Conservation (phyloP, 2,888 invertebrate genomes). For the Odontothrips loti region DNA sequence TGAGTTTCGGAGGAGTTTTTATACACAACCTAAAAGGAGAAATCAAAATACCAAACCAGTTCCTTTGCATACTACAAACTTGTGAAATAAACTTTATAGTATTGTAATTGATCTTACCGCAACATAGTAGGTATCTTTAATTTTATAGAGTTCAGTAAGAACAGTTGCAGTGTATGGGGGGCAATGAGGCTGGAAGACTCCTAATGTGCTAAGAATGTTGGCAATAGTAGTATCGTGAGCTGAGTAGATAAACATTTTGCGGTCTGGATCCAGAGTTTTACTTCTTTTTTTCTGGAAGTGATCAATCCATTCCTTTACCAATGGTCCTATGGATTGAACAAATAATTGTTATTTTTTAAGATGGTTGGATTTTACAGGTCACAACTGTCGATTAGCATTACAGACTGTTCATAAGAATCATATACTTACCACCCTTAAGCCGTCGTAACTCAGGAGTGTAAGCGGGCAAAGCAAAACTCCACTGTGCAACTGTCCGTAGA, state of each 20-base stretch:
- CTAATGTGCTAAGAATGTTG: slow-evolving; percentile 65
- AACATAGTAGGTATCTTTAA: neutral
- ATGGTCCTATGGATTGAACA: slow-evolving; percentile 40
- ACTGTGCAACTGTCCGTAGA: slow-evolving; percentile 35
- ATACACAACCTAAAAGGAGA: neutral
- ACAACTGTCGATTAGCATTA: neutral
- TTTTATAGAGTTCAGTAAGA: slow-evolving; percentile 59
- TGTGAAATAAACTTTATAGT: neutral
- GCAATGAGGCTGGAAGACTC: slow-evolving; percentile 53
- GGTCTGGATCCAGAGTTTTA: slow-evolving; percentile 47
- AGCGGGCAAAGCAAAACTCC: slow-evolving; percentile 30
- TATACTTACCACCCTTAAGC: slow-evolving; percentile 33
- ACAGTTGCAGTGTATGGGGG: slow-evolving; percentile 68
- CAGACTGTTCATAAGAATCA: too few relatives aligned
- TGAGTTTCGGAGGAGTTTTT: neutral
- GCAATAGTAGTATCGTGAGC: slow-evolving; percentile 79
- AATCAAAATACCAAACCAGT: neutral
- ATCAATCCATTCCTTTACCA: slow-evolving; percentile 45
- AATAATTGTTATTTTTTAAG: neutral
- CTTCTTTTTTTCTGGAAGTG: slow-evolving; percentile 43
- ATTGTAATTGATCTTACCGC: neutral
- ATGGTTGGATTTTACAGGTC: neutral
- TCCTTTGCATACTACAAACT: neutral
- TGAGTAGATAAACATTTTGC: slow-evolving; percentile 68
- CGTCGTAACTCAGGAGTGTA: slow-evolving; percentile 33